Evolutionary conservation across 1,140 invertebrate genomes (phyloP), one percentile per base, ranked within the genome.

Genomic region (Aphis gossypii): DNA sequence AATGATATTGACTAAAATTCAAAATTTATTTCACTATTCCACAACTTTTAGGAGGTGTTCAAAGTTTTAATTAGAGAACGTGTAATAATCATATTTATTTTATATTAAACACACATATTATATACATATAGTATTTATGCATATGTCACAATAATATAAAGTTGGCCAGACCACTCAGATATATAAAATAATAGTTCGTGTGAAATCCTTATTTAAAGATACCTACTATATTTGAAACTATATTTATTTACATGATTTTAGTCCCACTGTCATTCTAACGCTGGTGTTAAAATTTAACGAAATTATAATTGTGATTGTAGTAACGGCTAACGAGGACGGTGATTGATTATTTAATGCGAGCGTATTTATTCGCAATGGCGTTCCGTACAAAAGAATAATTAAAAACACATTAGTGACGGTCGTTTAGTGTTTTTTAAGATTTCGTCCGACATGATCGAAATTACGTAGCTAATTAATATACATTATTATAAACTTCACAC

Each of bases 401-500:
- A 76, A 76, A 76, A 76, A 76, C n/a, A n/a, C 60, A 76, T 76
- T 76, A 76, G 60, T 14, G 14, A 76, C 60, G 60, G 60, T 76
- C 30, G 60, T 76, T 76, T 76, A 14, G 60, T n/a, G 14, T 76
- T n/a, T 76, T 76, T 76, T 76, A 76, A 76, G 60, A 76, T 76
- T 76, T 76, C 60, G 60, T 76, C 14, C 30, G 30, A 76, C 60
- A 76, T 35, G 60, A 76, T 76, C 11, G 30, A 35, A 76, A 76
- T 76, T n/a, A 76, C 60, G 60, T 76, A 76, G n/a, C 11, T 76
- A 76, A 76, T 35, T 76, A 76, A 76, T 76, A 76, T 76, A 76
- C 60, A 76, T n/a, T 5, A 76, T 76, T 20, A 76, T 76, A n/a
- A 6, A 76, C 11, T n/a, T 76, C 60, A 35, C n/a, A n/a, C 14